phyloP scores from a whole-genome alignment of 2,888 invertebrate species.

The Diarsia rubi region DNA sequence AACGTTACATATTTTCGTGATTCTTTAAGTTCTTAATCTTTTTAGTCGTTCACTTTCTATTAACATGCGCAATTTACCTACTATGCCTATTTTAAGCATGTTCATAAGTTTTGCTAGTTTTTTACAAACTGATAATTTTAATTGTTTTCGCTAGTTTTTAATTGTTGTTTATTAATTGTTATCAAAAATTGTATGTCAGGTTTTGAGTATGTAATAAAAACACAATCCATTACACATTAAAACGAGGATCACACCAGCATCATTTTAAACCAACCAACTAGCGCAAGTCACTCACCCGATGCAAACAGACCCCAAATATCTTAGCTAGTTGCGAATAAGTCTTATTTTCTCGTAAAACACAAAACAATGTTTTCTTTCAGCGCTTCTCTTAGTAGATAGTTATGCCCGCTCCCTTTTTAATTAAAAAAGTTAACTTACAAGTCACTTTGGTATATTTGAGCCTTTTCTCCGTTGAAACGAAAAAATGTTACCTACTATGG shows the following conservation, averaged over 20 bases:
- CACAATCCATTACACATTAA: too few relatives aligned
- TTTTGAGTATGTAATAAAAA: too few relatives aligned
- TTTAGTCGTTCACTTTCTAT: not conserved
- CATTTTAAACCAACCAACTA: not conserved
- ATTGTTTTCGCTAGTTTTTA: not conserved
- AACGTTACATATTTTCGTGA: not conserved
- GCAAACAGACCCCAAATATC: slow-evolving; percentile 70
- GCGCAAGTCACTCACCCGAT: slow-evolving; percentile 52
- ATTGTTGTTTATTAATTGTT: too few relatives aligned
- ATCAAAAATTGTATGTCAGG: too few relatives aligned
- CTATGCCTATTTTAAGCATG: not conserved
- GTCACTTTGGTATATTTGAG: slow-evolving; percentile 76
- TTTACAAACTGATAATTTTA: not conserved
- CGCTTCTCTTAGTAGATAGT: slow-evolving; percentile 57
- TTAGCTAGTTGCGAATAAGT: slow-evolving; percentile 71
- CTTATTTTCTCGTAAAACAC: slow-evolving; percentile 73
- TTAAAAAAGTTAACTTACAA: slow-evolving; percentile 82
- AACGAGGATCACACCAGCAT: too few relatives aligned
- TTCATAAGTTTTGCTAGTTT: not conserved
- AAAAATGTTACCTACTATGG: not conserved
- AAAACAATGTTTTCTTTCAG: slow-evolving; percentile 65
- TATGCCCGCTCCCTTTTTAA: slow-evolving; percentile 74
- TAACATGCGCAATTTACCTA: not conserved
- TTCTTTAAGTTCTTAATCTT: not conserved
- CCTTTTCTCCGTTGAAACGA: slow-evolving; percentile 26